These are phyloP conservation scores for Deroplatys truncata DNA, from an alignment of 2,888 invertebrate genomes.

Conservation along the genomic window DNA sequence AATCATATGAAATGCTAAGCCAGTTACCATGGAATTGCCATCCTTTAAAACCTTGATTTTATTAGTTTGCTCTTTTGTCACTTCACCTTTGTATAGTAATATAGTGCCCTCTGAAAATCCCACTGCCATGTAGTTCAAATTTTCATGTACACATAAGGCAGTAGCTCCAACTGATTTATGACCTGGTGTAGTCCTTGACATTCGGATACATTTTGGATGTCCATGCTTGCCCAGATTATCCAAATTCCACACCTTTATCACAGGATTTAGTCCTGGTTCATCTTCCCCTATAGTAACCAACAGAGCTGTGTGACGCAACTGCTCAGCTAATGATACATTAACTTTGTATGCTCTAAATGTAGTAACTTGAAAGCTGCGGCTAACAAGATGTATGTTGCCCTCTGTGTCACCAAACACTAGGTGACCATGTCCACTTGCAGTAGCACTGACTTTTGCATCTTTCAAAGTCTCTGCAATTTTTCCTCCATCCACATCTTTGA, in stretches of 20 bases:
- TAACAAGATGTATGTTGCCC: slow-evolving; percentile 77
- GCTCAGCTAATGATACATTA: slow-evolving; percentile 67
- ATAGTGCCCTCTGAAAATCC: slow-evolving; percentile 91
- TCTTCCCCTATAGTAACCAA: slow-evolving; percentile 71
- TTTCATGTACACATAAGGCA: slow-evolving; percentile 77
- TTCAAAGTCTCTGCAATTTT: slow-evolving; percentile 73
- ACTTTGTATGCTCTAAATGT: slow-evolving; percentile 80
- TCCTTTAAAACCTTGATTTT: slow-evolving; percentile 69
- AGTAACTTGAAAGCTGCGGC: slow-evolving; percentile 68
- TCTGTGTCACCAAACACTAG: slow-evolving; percentile 81
- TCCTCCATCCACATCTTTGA: slow-evolving; percentile 67
- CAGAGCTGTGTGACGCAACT: slow-evolving; percentile 74
- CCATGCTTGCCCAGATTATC: slow-evolving; percentile 71
- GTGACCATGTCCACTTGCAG: slow-evolving; percentile 79
- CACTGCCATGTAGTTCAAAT: slow-evolving; percentile 76
- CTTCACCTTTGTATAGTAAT: slow-evolving; percentile 68
- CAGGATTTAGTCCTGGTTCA: slow-evolving; percentile 74
- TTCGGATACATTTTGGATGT: slow-evolving; percentile 67
- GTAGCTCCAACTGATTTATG: slow-evolving; percentile 66
- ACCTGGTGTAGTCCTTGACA: slow-evolving; percentile 68
- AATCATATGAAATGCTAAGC: slow-evolving; percentile 67
- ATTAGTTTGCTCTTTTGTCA: slow-evolving; percentile 69
- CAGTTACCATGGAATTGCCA: slow-evolving; percentile 68
- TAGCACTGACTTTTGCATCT: slow-evolving; percentile 66
- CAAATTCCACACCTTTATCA: slow-evolving; percentile 93